phyloP scores from a whole-genome alignment of 2,113 vertebrate genomes.

The Calyptomena viridis region DNA sequence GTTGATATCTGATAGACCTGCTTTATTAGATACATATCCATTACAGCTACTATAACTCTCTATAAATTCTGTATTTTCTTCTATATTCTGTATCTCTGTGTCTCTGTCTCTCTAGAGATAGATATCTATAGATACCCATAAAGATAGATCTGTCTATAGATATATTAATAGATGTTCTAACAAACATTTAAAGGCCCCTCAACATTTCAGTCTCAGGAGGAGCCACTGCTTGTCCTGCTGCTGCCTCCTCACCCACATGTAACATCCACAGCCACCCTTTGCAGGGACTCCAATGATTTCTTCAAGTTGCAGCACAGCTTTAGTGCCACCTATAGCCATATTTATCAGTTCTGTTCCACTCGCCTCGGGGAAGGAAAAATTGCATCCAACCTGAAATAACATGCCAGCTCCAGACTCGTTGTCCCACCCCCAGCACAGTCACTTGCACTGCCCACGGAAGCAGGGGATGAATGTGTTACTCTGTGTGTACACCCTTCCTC shows the following conservation, averaged over 20 bases:
- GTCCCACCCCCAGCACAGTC: not conserved
- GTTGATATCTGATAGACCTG: not conserved
- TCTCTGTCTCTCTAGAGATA: not conserved
- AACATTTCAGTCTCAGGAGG: not conserved
- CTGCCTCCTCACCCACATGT: not conserved
- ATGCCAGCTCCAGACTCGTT: constrained; percentile 18
- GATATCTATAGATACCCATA: not conserved
- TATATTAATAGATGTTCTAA: not conserved
- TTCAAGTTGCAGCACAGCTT: not conserved
- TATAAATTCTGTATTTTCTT: not conserved
- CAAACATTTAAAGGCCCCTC: not conserved
- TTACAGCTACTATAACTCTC: not conserved
- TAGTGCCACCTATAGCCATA: not conserved
- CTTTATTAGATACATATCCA: not conserved
- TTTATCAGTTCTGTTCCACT: not conserved
- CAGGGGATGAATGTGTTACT: not conserved
- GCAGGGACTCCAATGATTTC: not conserved
- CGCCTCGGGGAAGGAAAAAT: not conserved
- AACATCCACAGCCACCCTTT: not conserved
- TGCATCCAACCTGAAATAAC: constrained; percentile 1
- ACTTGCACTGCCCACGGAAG: not conserved
- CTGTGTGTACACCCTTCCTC: not conserved
- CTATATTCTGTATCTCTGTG: not conserved
- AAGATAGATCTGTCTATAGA: not conserved
- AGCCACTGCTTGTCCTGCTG: not conserved